Conservation (phyloP, 2,888 invertebrate species). For the Isoperla grammatica region DNA sequence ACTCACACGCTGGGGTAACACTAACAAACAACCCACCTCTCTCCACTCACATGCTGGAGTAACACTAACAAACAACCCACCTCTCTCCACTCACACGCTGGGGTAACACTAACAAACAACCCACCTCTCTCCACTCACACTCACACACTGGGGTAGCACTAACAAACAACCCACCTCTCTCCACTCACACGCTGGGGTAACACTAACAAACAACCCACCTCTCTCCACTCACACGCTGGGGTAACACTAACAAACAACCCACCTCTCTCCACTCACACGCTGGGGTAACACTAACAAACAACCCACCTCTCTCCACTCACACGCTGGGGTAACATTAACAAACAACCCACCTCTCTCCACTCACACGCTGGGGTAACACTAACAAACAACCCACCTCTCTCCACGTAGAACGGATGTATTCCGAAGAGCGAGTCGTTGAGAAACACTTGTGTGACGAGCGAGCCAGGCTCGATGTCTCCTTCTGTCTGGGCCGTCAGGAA, state of each 20-base stretch:
- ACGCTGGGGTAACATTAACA: not conserved
- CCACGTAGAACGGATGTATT: constrained; percentile 70
- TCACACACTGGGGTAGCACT: not conserved
- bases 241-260: too few relatives aligned
- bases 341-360: constrained; percentile 42
- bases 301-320: not conserved
- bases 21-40: constrained; percentile 45
- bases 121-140: too few relatives aligned
- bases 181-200: constrained; percentile 40
- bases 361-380: not conserved
- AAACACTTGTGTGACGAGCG: constrained; percentile 38
- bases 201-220: too few relatives aligned
- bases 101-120: too few relatives aligned
- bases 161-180: constrained; percentile 46
- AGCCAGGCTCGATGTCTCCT: constrained; percentile 27
- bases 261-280: not conserved
- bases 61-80: too few relatives aligned
- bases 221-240: too few relatives aligned
- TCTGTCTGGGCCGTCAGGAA: constrained; percentile 54
- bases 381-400: constrained; percentile 46
- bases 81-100: too few relatives aligned
- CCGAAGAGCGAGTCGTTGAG: constrained; percentile 56
- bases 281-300: not conserved
- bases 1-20: not conserved
- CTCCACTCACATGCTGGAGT: constrained; percentile 42